Conservation (phyloP, 2,888 invertebrate genomes). For the Tineola bisselliella region DNA sequence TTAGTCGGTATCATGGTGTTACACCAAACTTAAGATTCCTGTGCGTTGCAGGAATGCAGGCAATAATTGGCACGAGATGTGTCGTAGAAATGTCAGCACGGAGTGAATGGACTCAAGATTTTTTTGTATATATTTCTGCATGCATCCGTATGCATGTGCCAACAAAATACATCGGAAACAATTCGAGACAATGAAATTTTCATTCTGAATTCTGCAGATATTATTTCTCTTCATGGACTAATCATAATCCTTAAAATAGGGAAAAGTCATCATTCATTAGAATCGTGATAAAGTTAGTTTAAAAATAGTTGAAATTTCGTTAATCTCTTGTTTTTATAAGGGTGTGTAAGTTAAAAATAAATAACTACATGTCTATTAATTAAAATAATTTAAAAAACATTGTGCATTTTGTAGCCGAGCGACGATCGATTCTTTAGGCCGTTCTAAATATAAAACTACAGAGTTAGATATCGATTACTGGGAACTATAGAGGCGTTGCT, state of each 20-base stretch:
- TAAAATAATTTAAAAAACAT: no score
- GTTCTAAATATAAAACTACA: not conserved
- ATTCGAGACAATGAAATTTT: not conserved
- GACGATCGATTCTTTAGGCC: no score
- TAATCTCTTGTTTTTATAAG: no score
- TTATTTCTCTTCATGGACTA: not conserved
- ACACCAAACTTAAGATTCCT: constrained; percentile 9
- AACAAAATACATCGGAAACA: constrained; percentile 21
- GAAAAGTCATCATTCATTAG: no score
- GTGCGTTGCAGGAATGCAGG: constrained; percentile 3
- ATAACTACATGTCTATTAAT: no score
- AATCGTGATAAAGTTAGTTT: no score
- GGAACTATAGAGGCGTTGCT: not conserved
- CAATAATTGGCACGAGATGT: constrained; percentile 8
- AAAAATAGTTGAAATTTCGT: no score
- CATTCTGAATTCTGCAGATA: not conserved
- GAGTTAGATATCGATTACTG: not conserved
- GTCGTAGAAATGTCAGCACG: constrained; percentile 51
- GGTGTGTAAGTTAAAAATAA: no score
- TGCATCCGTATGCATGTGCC: constrained; percentile 59
- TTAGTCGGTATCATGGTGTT: not conserved
- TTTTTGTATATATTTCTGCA: constrained; percentile 53
- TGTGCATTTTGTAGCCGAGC: no score
- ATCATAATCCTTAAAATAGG: not conserved
- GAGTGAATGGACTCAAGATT: constrained; percentile 61